Percentiles rank a stretch among this genome's conserved stretches.
phyloP scores from a whole-genome alignment of 2,888 invertebrate species.

The Craniophora ligustri region DNA sequence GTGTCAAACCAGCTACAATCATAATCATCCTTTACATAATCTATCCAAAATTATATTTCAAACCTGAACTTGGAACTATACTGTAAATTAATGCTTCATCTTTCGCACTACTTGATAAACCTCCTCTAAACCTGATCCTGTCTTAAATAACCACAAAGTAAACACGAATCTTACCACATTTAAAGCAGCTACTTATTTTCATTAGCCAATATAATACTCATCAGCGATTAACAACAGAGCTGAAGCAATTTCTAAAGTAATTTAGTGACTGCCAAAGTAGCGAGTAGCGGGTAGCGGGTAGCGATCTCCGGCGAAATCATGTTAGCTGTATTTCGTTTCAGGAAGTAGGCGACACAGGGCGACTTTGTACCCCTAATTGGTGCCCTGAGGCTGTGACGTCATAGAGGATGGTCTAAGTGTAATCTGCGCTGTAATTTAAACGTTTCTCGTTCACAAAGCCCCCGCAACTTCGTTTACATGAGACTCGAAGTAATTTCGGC shows the following conservation, averaged over 20 bases:
- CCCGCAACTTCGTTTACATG: constrained; percentile 50
- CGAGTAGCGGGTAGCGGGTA: constrained; percentile 26
- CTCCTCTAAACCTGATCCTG: not conserved
- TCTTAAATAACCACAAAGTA: constrained; percentile 24
- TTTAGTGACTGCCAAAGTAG: constrained; percentile 20
- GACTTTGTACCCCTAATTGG: constrained; percentile 53
- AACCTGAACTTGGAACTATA: no score
- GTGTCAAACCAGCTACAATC: no score
- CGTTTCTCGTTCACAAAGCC: constrained; percentile 50
- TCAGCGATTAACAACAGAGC: constrained; percentile 22
- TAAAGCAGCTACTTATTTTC: constrained; percentile 33
- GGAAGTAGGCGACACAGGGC: constrained; percentile 50
- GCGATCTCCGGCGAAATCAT: constrained; percentile 32
- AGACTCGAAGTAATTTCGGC: constrained; percentile 50
- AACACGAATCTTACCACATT: constrained; percentile 24
- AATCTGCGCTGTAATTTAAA: constrained; percentile 40
- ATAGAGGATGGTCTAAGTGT: constrained; percentile 43
- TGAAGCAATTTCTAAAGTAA: constrained; percentile 41
- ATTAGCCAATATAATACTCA: constrained; percentile 37
- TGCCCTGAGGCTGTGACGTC: constrained; percentile 36
- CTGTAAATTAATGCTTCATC: no score
- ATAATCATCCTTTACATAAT: no score
- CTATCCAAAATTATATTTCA: no score
- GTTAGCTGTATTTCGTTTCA: constrained; percentile 45
- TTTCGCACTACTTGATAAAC: no score